Evolutionary conservation across 2,113 vertebrate genomes (phyloP).

Genomic region (Oenanthe melanoleuca): DNA sequence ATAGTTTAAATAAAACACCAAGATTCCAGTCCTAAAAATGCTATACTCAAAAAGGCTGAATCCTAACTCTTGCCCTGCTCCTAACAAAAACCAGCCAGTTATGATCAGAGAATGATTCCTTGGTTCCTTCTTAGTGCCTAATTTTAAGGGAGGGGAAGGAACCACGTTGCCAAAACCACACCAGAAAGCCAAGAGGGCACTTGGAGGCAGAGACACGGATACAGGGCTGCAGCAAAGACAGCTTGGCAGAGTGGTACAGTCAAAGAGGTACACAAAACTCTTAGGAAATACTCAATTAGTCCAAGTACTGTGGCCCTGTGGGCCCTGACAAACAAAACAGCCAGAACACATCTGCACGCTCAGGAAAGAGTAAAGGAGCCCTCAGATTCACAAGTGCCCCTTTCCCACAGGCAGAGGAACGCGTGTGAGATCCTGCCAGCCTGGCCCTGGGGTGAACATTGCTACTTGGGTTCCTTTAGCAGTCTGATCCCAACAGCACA

Average conservation of each 20-base stretch:
- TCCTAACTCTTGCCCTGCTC: neutral
- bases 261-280: neutral
- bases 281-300: neutral
- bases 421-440: neutral
- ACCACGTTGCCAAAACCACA: neutral
- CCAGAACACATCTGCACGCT: neutral
- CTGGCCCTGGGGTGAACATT: neutral
- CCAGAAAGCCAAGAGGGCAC: neutral
- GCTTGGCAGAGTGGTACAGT: neutral
- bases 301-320: too few relatives aligned
- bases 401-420: neutral
- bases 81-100: neutral
- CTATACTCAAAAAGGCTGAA: neutral
- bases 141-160: neutral
- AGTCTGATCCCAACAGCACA: rapidly evolving
- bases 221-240: neutral
- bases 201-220: neutral
- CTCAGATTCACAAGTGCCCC: neutral
- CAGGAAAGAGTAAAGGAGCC: neutral
- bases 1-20: neutral
- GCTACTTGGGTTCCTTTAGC: neutral
- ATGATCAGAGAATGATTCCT: neutral
- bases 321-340: neutral
- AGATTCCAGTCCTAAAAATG: neutral
- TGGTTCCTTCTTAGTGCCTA: neutral